Evolutionary conservation across 2,888 invertebrate genomes (phyloP).

Genomic region (Sminthurides aquaticus): DNA sequence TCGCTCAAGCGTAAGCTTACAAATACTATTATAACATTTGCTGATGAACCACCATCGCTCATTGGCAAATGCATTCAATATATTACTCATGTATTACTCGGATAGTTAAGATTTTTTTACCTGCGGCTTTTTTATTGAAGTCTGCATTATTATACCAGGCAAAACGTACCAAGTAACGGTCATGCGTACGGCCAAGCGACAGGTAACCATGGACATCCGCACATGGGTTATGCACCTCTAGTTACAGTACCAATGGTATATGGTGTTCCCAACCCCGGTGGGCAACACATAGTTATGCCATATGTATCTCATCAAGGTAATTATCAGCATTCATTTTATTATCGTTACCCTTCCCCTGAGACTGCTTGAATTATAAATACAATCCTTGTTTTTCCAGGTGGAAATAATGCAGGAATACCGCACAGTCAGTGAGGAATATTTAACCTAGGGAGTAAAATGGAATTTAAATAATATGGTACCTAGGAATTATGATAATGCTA

Average conservation of each 20-base stretch:
- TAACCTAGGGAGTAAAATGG: constrained; percentile 17
- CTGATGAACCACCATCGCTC: background rate
- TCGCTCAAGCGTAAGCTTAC: constrained; percentile 32
- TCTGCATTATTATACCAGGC: background rate
- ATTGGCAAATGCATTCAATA: background rate
- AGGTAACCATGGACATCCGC: constrained; percentile 28
- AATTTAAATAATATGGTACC: constrained; percentile 18
- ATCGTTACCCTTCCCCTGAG: no score
- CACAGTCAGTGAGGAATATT: constrained; percentile 40
- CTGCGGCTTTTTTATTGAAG: background rate
- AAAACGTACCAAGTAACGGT: constrained; percentile 35
- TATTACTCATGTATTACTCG: background rate
- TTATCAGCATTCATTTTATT: background rate
- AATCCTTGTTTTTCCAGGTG: constrained; percentile 35
- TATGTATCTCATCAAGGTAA: constrained; percentile 12
- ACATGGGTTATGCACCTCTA: constrained; percentile 26
- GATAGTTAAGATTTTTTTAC: background rate
- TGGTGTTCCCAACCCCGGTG: constrained; percentile 1
- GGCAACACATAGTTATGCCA: background rate
- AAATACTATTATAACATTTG: background rate
- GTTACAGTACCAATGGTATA: constrained; percentile 28
- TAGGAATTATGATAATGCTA: constrained; percentile 19
- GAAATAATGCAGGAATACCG: constrained; percentile 37
- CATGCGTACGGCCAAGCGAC: constrained; percentile 37
- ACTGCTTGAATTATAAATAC: no score